phyloP scores from a whole-genome alignment of 2,888 invertebrate genomes.

The Sesia bembeciformis region DNA sequence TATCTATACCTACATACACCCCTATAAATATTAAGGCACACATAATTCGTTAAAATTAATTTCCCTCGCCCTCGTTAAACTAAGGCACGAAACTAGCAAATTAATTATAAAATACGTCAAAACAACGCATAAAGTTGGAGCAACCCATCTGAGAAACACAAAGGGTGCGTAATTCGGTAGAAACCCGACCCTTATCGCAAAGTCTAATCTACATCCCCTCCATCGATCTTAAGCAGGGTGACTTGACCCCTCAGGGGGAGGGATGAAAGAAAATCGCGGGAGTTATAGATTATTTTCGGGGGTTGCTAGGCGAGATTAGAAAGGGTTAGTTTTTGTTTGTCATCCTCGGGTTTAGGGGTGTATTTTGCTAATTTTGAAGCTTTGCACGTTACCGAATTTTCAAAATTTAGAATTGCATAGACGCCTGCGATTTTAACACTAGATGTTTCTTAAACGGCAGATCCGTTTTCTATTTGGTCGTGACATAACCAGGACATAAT shows the following conservation, averaged over 20 bases:
- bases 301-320: slow-evolving; percentile 40
- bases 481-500: no score
- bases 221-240: slow-evolving; percentile 74
- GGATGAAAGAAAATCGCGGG: slow-evolving; percentile 64
- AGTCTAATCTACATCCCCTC: slow-evolving; percentile 62
- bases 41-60: slow-evolving; percentile 32
- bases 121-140: slow-evolving; percentile 62
- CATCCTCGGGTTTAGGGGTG: slow-evolving; percentile 19
- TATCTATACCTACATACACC: not conserved
- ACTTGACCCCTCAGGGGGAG: slow-evolving; percentile 53
- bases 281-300: slow-evolving; percentile 40
- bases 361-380: not conserved
- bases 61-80: slow-evolving; percentile 53
- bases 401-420: not conserved
- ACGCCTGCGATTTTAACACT: no score
- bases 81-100: slow-evolving; percentile 68
- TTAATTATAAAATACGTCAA: slow-evolving; percentile 73
- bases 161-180: slow-evolving; percentile 57
- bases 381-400: not conserved
- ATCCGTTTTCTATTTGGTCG: no score
- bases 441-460: no score
- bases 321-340: slow-evolving; percentile 61
- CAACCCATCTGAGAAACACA: slow-evolving; percentile 65
- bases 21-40: slow-evolving; percentile 2
- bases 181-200: slow-evolving; percentile 61